Percentiles rank a stretch among this genome's conserved stretches.
phyloP scores from a whole-genome alignment of 1,140 invertebrate genomes.

The Eumaeus atala region DNA sequence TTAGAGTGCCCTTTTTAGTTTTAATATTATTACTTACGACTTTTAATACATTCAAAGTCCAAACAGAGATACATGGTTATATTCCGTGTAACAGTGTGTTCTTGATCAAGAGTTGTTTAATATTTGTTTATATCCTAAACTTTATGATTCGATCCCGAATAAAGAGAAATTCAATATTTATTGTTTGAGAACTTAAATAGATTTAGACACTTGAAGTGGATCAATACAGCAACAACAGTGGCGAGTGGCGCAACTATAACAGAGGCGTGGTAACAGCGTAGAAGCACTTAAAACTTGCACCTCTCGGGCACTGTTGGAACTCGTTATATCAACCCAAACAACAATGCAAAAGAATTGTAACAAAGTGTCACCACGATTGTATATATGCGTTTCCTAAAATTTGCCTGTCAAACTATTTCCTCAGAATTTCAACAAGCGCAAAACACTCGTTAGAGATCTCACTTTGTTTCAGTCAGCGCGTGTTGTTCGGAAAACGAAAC shows the following conservation, averaged over 20 bases:
- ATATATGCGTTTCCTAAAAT: slow-evolving; percentile 11
- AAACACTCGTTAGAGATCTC: slow-evolving; percentile 48
- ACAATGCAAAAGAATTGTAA: slow-evolving; percentile 7
- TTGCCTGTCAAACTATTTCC: slow-evolving; percentile 29
- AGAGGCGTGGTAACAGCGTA: background rate
- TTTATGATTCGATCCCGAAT: too few relatives aligned
- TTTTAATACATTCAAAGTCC: too few relatives aligned
- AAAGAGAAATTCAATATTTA: too few relatives aligned
- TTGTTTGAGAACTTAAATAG: too few relatives aligned
- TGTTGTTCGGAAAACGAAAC: slow-evolving; percentile 40
- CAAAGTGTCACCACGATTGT: slow-evolving; percentile 10
- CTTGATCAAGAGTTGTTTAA: too few relatives aligned
- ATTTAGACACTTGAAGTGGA: background rate
- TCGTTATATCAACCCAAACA: slow-evolving; percentile 1
- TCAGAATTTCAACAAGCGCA: slow-evolving; percentile 38
- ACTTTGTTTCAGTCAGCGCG: slow-evolving; percentile 45
- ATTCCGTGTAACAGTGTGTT: too few relatives aligned
- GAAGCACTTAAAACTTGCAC: slow-evolving; percentile 9
- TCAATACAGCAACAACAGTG: background rate
- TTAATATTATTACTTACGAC: too few relatives aligned
- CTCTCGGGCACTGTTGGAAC: background rate
- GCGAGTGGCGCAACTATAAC: background rate
- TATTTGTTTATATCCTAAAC: too few relatives aligned
- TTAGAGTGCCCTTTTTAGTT: too few relatives aligned
- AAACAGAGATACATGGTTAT: too few relatives aligned